Base-by-base conservation (phyloP, 2,888 invertebrate species). In the Acanthosepion pharaonis region DNA sequence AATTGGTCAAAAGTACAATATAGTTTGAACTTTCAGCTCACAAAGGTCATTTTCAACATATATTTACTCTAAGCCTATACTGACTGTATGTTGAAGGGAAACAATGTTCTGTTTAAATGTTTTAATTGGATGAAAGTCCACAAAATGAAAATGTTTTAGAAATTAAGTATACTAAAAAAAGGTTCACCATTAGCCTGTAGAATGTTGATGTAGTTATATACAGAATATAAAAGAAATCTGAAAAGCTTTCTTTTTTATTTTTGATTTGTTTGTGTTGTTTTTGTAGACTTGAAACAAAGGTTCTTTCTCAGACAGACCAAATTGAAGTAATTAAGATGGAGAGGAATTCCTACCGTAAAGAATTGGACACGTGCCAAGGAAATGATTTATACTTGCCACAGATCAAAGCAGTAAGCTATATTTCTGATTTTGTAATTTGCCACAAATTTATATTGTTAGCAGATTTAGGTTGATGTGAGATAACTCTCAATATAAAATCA, bases 311-410 rank as follows among this genome's bases (percentile, higher is more conserved):
- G 28, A 55, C 59, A 64, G 93, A 94, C 59, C 33, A 48, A 28
- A 28, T 94, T 93, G 94, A 94, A 93, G 93, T 93, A 20, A 92
- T 93, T 15, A 93, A 93, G 33, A 59, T 78, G 64, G 64, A 51
- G 53, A 49, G 92, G 51, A 64, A 92, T 64, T 64, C 64, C 18
- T 92, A 94, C 59, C 78, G 91, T 51, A 94, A 93, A 78, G 93
- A 78, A 59, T 78, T 94, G n/a, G 59, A 78, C 94, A 91, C 95
- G 28, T 95, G 95, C 20, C 96, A 96, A 94, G 95, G 96, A n/a
- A 96, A 96, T 96, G 96, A 96, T 94, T 95, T 97, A 15, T 97
- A 96, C 94, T 95, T 97, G 15, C 96, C 96, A 93, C 97, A 97
- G 95, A 96, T 97, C 51, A 97, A 96, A 95, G 96, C 96, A 96